phyloP scores from a whole-genome alignment of 2,113 vertebrate genomes.

The Myrmophylax atrothorax region DNA sequence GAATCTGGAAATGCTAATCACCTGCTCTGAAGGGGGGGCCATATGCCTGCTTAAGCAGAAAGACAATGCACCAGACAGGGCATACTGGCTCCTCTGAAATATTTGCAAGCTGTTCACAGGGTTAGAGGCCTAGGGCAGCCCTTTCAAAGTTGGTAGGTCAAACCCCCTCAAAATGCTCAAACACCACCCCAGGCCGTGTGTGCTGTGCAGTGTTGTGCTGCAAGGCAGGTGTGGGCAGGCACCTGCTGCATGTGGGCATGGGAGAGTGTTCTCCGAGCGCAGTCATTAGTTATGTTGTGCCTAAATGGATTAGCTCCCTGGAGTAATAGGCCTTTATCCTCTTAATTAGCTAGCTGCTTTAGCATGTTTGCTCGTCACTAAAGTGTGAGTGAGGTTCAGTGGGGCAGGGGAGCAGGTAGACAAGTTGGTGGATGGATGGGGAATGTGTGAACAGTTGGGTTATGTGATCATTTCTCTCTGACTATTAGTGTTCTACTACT shows the following conservation, averaged over 20 bases:
- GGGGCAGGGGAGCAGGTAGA: background rate
- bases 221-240: background rate
- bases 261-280: background rate
- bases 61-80: background rate
- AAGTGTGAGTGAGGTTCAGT: background rate
- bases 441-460: background rate
- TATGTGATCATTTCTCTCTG: background rate
- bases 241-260: background rate
- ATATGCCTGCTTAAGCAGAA: background rate
- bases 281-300: background rate
- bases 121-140: background rate
- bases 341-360: background rate
- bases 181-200: background rate
- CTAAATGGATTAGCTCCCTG: background rate
- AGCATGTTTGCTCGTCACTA: background rate
- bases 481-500: background rate
- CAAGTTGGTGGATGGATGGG: background rate
- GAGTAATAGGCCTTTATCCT: conserved; percentile 9
- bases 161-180: background rate
- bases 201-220: background rate
- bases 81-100: background rate
- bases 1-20: background rate
- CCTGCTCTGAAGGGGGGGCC: accelerated
- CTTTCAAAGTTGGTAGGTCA: background rate
- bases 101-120: background rate